Percentiles rank a stretch among this genome's conserved stretches.
Conservation (phyloP, 2,888 invertebrate genomes). For the Bedellia somnulentella region DNA sequence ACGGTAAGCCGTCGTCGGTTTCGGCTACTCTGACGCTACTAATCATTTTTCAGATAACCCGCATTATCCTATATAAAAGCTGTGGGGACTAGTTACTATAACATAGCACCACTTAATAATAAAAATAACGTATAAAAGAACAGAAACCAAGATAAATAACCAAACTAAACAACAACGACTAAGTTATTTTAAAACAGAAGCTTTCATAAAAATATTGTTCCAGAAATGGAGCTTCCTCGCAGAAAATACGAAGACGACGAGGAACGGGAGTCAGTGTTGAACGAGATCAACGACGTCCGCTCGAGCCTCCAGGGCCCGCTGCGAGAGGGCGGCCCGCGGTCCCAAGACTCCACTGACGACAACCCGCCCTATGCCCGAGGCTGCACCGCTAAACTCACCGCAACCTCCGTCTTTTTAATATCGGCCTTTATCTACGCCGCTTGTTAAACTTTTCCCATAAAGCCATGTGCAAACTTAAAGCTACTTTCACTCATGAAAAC, state of each 20-base stretch:
- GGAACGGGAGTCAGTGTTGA: constrained; percentile 24
- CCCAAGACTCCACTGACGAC: constrained; percentile 47
- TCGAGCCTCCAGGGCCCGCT: constrained; percentile 68
- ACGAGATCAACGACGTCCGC: constrained; percentile 57
- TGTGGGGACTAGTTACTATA: too few relatives aligned
- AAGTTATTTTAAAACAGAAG: too few relatives aligned
- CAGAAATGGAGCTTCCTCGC: constrained; percentile 67
- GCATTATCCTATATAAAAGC: too few relatives aligned
- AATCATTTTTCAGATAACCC: too few relatives aligned
- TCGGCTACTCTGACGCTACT: too few relatives aligned
- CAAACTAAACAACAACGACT: too few relatives aligned
- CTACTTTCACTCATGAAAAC: too few relatives aligned
- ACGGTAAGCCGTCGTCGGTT: too few relatives aligned
- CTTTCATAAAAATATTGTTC: too few relatives aligned
- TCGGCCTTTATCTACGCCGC: constrained; percentile 28
- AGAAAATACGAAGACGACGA: constrained; percentile 53
- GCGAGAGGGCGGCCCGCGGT: constrained; percentile 59
- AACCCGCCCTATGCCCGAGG: constrained; percentile 22
- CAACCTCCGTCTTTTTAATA: constrained; percentile 36
- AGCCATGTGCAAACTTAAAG: constrained; percentile 28
- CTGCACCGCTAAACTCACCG: constrained; percentile 18
- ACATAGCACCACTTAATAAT: too few relatives aligned
- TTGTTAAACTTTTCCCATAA: constrained; percentile 36
- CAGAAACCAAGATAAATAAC: too few relatives aligned
- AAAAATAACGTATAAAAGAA: too few relatives aligned